A percentile compares a stretch with the other conserved stretches of the same genome.
These are phyloP conservation scores for Morus bassanus DNA, from an alignment of 2,797 vertebrate genomes.

Conservation along the genomic window DNA sequence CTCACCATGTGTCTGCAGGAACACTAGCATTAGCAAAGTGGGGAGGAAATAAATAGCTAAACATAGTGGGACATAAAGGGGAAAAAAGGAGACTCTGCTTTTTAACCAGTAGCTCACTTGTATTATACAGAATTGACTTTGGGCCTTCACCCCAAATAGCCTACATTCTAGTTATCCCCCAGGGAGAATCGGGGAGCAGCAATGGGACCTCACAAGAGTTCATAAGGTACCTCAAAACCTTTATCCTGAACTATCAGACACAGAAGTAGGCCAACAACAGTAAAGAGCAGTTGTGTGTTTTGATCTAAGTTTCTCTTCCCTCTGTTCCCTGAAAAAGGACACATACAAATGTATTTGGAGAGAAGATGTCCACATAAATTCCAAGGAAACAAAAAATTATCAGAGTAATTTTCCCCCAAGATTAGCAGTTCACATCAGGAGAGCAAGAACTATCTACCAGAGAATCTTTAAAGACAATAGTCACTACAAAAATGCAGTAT, in stretches of 20 bases:
- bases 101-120: not conserved
- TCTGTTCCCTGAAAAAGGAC: not conserved
- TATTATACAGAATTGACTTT: not conserved
- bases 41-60: conserved; percentile 37
- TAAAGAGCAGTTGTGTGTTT: not conserved
- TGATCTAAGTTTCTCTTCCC: not conserved
- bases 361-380: not conserved
- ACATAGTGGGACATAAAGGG: not conserved
- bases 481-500: fast-evolving
- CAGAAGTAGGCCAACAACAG: not conserved
- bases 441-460: not conserved
- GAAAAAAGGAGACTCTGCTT: not conserved
- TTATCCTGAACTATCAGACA: not conserved
- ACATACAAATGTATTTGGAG: not conserved
- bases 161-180: not conserved
- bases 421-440: not conserved
- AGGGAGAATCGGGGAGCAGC: not conserved
- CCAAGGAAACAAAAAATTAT: not conserved
- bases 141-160: not conserved
- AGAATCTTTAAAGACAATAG: not conserved
- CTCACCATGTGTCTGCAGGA: conserved; percentile 27
- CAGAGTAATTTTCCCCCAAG: not conserved
- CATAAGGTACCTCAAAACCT: not conserved
- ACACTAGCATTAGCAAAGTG: conserved; percentile 42
- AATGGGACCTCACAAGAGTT: not conserved